Evolutionary conservation across 2,113 vertebrate species (phyloP).

Genomic region (Rhinogobius similis): DNA sequence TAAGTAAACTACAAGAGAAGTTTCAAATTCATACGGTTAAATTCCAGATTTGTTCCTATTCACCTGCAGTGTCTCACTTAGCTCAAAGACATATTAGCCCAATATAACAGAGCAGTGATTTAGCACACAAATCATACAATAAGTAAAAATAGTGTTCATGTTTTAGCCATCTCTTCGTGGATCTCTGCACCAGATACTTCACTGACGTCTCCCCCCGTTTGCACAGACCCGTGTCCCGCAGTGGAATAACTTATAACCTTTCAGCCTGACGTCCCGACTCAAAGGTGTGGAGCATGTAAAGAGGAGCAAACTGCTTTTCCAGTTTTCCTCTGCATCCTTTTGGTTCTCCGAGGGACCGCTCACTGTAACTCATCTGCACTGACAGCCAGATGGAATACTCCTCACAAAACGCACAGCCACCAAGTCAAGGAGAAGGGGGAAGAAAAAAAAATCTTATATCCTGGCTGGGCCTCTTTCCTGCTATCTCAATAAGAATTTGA

Average conservation of each 20-base stretch:
- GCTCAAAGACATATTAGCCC: background rate
- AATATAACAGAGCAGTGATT: background rate
- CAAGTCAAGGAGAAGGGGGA: slow-evolving; percentile 9
- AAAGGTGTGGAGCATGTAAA: slow-evolving; percentile 33
- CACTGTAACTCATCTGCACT: slow-evolving; percentile 58
- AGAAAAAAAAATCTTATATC: slow-evolving; percentile 21
- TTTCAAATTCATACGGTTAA: too few relatives aligned
- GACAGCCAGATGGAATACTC: slow-evolving; percentile 74
- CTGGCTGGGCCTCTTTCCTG: slow-evolving; percentile 49
- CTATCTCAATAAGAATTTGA: slow-evolving; percentile 61
- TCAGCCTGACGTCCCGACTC: slow-evolving; percentile 34
- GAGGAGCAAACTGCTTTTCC: slow-evolving; percentile 64
- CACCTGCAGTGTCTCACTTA: background rate
- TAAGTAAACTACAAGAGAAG: too few relatives aligned
- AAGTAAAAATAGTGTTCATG: slow-evolving; percentile 20
- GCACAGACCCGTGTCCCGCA: slow-evolving; percentile 30
- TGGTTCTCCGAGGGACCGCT: slow-evolving; percentile 31
- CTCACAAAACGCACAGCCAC: slow-evolving; percentile 46
- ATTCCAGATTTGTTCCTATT: background rate
- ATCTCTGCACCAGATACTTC: slow-evolving; percentile 58
- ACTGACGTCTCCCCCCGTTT: slow-evolving; percentile 13
- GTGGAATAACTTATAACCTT: slow-evolving; percentile 43
- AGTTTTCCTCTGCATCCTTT: slow-evolving; percentile 51
- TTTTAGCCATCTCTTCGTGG: slow-evolving; percentile 50
- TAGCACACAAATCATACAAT: slow-evolving; percentile 3